Evolutionary conservation across 2,888 invertebrate genomes (phyloP), one percentile per base, ranked within the genome.

Genomic region (Tipula lateralis): DNA sequence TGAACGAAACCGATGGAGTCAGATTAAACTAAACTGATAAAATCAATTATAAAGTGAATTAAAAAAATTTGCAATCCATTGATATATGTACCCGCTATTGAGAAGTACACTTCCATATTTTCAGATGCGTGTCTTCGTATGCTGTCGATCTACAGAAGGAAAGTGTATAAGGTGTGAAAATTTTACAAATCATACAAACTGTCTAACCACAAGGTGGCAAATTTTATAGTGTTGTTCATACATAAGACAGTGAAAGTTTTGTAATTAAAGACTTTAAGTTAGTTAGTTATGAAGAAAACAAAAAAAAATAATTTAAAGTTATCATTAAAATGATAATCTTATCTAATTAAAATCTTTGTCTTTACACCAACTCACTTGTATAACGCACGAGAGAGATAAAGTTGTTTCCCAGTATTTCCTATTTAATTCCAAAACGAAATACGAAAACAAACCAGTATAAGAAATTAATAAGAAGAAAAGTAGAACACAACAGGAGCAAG

Each of bases 261-360:
- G 19, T 24, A 66, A 66, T 66, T 66, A 66, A 24, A 24, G 24
- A 66, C n/a, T 66, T 66, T 66, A 66, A 66, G 66, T 66, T 9
- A 66, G 66, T 66, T 66, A 66, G 19, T 1, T 7, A 66, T 9
- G 9, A 16, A 44, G 16, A n/a, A 3, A 44, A 44, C 19, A 66
- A 66, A 19, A 9, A 66, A 19, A 66, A 66, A 66, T 24, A 66
- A 66, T 66, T 66, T 66, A 66, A 66, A 66, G 24, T 66, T 66
- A 66, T 66, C 66, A 66, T 66, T 66, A 66, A 66, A 66, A 66
- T 24, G 66, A 66, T 66, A 66, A 66, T 66, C 66, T 66, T 66
- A 66, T 66, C 66, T 66, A 66, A 66, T 66, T 66, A 66, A 66
- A 66, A 66, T 66, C 66, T 66, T 66, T 66, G 66, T 66, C 2